These are phyloP conservation scores for Phoebastria nigripes DNA, from an alignment of 2,797 vertebrate species.

Conservation along the genomic window DNA sequence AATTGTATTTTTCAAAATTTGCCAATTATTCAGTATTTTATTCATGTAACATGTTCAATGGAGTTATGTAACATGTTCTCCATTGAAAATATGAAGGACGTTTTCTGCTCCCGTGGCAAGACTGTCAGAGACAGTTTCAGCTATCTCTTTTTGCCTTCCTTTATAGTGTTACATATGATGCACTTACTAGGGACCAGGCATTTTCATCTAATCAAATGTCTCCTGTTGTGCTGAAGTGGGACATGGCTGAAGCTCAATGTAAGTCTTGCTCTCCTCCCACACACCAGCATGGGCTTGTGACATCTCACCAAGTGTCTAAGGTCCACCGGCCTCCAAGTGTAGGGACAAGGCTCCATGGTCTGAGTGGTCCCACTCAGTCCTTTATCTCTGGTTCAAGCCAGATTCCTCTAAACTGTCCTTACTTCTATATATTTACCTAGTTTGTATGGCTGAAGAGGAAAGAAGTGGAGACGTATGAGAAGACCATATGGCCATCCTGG, in stretches of 20 bases:
- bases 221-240: background rate
- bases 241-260: background rate
- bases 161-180: accelerated
- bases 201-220: background rate
- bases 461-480: background rate
- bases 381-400: background rate
- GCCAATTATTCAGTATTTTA: background rate
- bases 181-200: background rate
- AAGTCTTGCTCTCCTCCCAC: background rate
- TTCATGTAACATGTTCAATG: background rate
- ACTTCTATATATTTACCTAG: background rate
- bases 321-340: background rate
- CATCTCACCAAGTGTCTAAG: background rate
- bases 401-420: background rate
- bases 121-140: background rate
- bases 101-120: background rate
- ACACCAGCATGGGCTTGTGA: accelerated
- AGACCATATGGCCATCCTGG: background rate
- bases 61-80: background rate
- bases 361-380: background rate
- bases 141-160: background rate
- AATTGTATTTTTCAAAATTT: background rate
- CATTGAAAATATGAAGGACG: background rate
- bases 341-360: background rate
- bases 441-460: background rate